Evolutionary conservation across 2,797 vertebrate genomes (phyloP), one percentile per base, ranked within the genome.

Genomic region (Loriculus beryllinus): DNA sequence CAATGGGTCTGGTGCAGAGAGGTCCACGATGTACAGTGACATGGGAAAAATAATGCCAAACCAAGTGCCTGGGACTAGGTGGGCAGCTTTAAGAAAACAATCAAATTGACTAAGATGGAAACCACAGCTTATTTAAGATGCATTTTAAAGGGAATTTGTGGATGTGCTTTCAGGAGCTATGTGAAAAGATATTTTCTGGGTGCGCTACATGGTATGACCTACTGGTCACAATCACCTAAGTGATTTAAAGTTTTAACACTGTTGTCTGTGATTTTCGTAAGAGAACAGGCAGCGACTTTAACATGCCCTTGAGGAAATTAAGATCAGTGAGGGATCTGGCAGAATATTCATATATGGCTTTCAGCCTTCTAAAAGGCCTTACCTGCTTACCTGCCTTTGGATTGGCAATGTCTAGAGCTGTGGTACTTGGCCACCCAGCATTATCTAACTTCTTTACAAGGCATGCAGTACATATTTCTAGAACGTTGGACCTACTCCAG

Each of bases 401-500:
- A 77, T 69, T 94, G 49, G 72, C 23, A 51, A 75, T 19, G 18
- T 37, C 79, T 79, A 77, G 28, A 81, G 31, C 22, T 59, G 56
- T 74, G 69, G 49, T 62, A 84, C 42, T 48, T 94, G 68, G 39
- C 33, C 63, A 91, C 52, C 16, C 72, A 70, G 39, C 39, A 92
- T 82, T 75, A 85, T 26, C 81, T 77, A 40, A 88, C 83, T 93
- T 94, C 82, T 86, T 95, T 75, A 68, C 60, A 81, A 93, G 83
- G 81, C n/a, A 64, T 39, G 18, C 47, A 63, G 64, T 65, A 88
- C 12, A 11, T 83, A 83, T 82, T 97, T 93, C 82, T 94, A 72
- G 78, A 82, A 96, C 51, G 35, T 4, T 80, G 88, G 86, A 90
- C 37, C 87, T 88, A 92, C 52, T 95, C 94, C 90, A 92, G 75